Evolutionary conservation across 2,113 vertebrate species (phyloP).

Genomic region (Procavia capensis): DNA sequence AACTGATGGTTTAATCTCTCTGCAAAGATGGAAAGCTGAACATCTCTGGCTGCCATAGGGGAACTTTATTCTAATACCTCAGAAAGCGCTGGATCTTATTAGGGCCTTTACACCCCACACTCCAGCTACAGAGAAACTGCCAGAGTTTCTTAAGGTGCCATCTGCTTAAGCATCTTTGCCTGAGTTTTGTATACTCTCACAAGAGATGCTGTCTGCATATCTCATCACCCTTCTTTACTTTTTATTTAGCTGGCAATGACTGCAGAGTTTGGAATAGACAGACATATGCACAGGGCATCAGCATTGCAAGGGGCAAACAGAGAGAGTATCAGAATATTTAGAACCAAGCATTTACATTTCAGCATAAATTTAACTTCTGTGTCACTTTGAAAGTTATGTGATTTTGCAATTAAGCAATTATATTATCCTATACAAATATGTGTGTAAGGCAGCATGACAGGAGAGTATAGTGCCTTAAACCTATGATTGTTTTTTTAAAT

Average conservation of each 20-base stretch:
- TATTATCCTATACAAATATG: background rate
- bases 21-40: background rate
- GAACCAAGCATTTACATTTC: background rate
- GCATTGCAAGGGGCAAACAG: background rate
- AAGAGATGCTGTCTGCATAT: background rate
- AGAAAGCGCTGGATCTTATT: background rate
- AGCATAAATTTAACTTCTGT: background rate
- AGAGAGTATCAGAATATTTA: background rate
- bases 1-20: conserved; percentile 33
- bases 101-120: background rate
- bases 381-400: background rate
- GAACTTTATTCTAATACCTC: background rate
- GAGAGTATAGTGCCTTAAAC: background rate
- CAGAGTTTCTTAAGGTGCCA: background rate
- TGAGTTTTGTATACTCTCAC: background rate
- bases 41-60: background rate
- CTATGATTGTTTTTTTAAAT: too few relatives aligned
- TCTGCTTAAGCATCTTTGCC: background rate
- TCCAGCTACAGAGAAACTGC: background rate
- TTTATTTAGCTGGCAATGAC: background rate
- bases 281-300: background rate
- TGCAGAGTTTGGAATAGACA: background rate
- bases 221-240: background rate
- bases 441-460: background rate
- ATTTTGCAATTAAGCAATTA: background rate